Evolutionary conservation across 1,140 invertebrate genomes (phyloP), one percentile per base, ranked within the genome.

Genomic region (Musca domestica): DNA sequence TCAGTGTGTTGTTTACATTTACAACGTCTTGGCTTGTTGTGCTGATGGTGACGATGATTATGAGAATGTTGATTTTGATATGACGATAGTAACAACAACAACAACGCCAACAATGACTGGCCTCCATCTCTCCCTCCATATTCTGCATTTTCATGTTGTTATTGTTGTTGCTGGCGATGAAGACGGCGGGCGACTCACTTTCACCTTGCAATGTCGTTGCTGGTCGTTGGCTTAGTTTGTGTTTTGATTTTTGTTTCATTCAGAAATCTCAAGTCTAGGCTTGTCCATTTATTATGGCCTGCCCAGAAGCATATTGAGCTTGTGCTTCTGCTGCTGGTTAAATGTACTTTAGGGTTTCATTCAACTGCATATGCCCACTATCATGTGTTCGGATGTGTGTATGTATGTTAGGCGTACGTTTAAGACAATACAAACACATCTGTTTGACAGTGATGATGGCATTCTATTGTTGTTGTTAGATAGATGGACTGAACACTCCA

Each of bases 191-290:
- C 65, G 61, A 52, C 67, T 80, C 79, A 80, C 77, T 80, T 80
- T 80, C 77, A 80, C 77, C 77, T 80, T 80, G 76, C 77, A 80
- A 80, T 80, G 77, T 77, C 77, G 77, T 77, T 76, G 77, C 76
- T 80, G 77, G 77, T 80, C 76, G 77, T 80, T 80, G 77, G 76
- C 77, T 80, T 66, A 68, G 64, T 54, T 51, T 66, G 3, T 66
- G 46, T 30, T 66, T 47, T 66, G 9, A 25, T 66, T 20, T 25
- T 47, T 46, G 17, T 46, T 64, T 41, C 34, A 41, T 41, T 41
- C 34, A 41, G 34, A 41, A 41, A 41, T 41, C 10, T 41, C 12
- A 41, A 41, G 34, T 41, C 10, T 41, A 12, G 4, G 34, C 34
- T 41, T 5, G 34, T 41, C 5, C 10, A 41, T 41, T 41, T 41